A percentile compares a stretch with the other conserved stretches of the same genome.
Evolutionary conservation across 1,140 invertebrate species (phyloP).

Genomic region (Hirudo medicinalis): DNA sequence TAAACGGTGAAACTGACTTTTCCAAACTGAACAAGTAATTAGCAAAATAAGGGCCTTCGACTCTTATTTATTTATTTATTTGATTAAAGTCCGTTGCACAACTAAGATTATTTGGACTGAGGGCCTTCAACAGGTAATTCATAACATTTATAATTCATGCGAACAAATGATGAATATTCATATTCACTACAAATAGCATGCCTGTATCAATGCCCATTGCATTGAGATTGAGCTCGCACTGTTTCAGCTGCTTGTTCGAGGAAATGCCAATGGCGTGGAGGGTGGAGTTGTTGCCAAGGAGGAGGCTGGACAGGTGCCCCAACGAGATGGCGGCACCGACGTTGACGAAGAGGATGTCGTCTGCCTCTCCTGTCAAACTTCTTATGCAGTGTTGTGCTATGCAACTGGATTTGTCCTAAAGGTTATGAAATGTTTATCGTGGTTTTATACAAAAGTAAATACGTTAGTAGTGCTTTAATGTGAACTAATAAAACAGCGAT

Average conservation of each 20-base stretch:
- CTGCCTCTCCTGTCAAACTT: conserved; percentile 28
- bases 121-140: no score
- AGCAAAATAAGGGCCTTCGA: no score
- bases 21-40: no score
- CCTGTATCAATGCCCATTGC: conserved; percentile 25
- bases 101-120: not conserved
- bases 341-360: conserved; percentile 33
- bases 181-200: not conserved
- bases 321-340: conserved; percentile 30
- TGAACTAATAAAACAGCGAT: no score
- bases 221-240: conserved; percentile 27
- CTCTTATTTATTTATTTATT: no score
- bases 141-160: no score
- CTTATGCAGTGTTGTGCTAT: conserved; percentile 31
- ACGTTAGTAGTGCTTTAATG: no score
- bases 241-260: conserved; percentile 23
- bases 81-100: no score
- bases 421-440: not conserved
- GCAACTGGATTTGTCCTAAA: conserved; percentile 36
- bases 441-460: no score
- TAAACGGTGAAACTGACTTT: no score
- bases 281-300: conserved; percentile 24
- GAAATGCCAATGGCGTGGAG: conserved; percentile 28
- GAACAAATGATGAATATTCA: not conserved
- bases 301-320: conserved; percentile 32